A percentile compares a stretch with the other conserved stretches of the same genome.
Conservation (phyloP, 2,797 vertebrate genomes). For the Amphiprion clarkii region DNA sequence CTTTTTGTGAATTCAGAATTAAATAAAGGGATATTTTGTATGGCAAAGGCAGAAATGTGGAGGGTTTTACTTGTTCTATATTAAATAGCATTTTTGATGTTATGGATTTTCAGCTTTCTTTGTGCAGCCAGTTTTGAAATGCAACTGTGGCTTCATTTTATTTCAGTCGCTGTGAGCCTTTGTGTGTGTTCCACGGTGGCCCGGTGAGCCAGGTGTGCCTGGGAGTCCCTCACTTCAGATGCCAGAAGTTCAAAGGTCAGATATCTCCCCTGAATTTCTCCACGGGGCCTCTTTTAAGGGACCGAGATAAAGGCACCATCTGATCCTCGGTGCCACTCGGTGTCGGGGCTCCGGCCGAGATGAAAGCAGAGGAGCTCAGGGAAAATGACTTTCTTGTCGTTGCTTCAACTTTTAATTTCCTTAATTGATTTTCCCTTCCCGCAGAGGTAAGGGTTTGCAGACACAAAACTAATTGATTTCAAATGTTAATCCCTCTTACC, state of each 20-base stretch:
- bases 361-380: constrained; percentile 58
- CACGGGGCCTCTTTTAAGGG: constrained; percentile 38
- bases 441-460: constrained; percentile 76
- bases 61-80: not conserved
- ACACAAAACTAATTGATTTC: constrained; percentile 84
- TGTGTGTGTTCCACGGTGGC: constrained; percentile 28
- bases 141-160: constrained; percentile 11
- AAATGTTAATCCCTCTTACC: constrained; percentile 83
- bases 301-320: constrained; percentile 40
- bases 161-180: constrained; percentile 6
- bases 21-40: not conserved
- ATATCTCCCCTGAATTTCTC: constrained; percentile 26
- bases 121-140: not conserved
- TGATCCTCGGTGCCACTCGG: constrained; percentile 42
- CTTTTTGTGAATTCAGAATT: constrained; percentile 5
- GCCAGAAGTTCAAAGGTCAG: constrained; percentile 63
- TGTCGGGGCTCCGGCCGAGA: constrained; percentile 39
- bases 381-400: constrained; percentile 76
- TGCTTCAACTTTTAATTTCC: constrained; percentile 84
- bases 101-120: constrained; percentile 12
- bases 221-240: constrained; percentile 38
- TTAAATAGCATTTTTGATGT: constrained; percentile 18
- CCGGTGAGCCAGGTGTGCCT: constrained; percentile 53
- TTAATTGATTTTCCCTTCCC: constrained; percentile 81
- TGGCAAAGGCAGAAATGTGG: not conserved